phyloP scores from a whole-genome alignment of 2,888 invertebrate genomes.

The Volucella bombylans region DNA sequence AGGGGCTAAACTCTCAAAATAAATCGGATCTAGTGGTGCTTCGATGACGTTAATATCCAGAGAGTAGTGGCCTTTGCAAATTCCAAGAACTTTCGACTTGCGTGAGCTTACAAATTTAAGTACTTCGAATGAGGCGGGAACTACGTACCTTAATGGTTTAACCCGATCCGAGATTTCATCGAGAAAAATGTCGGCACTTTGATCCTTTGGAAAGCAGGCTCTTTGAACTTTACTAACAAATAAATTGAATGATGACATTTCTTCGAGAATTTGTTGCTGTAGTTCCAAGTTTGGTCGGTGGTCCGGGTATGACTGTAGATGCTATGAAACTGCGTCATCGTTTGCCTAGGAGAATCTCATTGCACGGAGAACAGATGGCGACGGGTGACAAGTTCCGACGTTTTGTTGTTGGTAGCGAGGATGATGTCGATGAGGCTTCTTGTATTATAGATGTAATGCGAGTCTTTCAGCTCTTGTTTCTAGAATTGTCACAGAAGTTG shows the following conservation, averaged over 20 bases:
- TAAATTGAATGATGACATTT: slow-evolving; percentile 79
- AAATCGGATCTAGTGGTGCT: slow-evolving; percentile 77
- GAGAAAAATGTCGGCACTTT: slow-evolving; percentile 80
- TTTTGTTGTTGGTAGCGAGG: slow-evolving; percentile 31
- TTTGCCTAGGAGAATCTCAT: slow-evolving; percentile 80
- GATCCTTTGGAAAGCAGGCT: slow-evolving; percentile 79
- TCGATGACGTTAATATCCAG: slow-evolving; percentile 80
- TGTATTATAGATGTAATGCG: slow-evolving; percentile 60
- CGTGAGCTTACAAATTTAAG: slow-evolving; percentile 80
- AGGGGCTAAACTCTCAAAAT: slow-evolving; percentile 70
- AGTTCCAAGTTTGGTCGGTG: slow-evolving; percentile 74
- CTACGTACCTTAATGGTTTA: slow-evolving; percentile 79
- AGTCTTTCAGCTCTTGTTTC: slow-evolving; percentile 75
- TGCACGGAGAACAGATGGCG: slow-evolving; percentile 80
- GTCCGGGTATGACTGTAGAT: slow-evolving; percentile 79
- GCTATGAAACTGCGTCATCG: slow-evolving; percentile 78
- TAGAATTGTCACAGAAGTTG: background rate
- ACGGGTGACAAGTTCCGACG: slow-evolving; percentile 78
- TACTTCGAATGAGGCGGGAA: slow-evolving; percentile 80
- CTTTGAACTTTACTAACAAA: slow-evolving; percentile 79
- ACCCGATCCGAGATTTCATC: slow-evolving; percentile 81
- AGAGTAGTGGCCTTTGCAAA: slow-evolving; percentile 82
- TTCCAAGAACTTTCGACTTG: slow-evolving; percentile 80
- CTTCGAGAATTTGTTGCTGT: slow-evolving; percentile 60
- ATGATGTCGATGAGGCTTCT: background rate